These are phyloP conservation scores for Dendrocincla fuliginosa DNA, from an alignment of 2,797 vertebrate genomes.

Conservation along the genomic window DNA sequence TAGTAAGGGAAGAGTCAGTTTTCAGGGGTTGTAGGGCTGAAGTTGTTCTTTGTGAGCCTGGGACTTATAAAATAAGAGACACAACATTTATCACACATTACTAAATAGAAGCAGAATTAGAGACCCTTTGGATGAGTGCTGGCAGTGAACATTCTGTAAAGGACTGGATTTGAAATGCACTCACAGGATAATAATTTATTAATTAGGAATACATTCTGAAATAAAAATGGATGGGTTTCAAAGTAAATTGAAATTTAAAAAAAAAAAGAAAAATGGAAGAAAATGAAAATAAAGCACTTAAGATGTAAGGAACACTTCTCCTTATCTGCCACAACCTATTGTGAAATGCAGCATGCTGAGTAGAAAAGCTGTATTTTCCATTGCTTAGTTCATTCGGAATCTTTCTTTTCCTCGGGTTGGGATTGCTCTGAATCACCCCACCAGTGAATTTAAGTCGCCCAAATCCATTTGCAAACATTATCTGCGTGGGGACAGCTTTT, in stretches of 20 bases:
- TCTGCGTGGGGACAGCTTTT: background rate
- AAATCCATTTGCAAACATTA: background rate
- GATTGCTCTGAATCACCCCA: background rate
- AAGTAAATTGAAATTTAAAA: background rate
- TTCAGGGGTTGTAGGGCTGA: background rate
- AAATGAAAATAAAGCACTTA: conserved; percentile 24
- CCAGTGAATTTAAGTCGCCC: background rate
- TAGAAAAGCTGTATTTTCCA: background rate
- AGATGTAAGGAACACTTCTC: background rate
- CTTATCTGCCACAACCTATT: background rate
- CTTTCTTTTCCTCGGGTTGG: background rate
- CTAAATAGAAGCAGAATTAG: background rate
- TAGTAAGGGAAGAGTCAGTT: background rate
- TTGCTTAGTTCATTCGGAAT: background rate
- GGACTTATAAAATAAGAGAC: background rate
- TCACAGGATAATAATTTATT: background rate
- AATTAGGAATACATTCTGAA: background rate
- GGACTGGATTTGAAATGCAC: background rate
- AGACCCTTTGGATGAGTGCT: background rate
- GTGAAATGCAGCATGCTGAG: background rate
- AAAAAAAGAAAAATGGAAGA: background rate
- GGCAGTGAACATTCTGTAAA: background rate
- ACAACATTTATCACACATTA: background rate
- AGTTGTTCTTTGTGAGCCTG: background rate
- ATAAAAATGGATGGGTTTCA: background rate